These are phyloP conservation scores for Lepidonotus clava DNA, from an alignment of 2,888 invertebrate species.

Conservation along the genomic window DNA sequence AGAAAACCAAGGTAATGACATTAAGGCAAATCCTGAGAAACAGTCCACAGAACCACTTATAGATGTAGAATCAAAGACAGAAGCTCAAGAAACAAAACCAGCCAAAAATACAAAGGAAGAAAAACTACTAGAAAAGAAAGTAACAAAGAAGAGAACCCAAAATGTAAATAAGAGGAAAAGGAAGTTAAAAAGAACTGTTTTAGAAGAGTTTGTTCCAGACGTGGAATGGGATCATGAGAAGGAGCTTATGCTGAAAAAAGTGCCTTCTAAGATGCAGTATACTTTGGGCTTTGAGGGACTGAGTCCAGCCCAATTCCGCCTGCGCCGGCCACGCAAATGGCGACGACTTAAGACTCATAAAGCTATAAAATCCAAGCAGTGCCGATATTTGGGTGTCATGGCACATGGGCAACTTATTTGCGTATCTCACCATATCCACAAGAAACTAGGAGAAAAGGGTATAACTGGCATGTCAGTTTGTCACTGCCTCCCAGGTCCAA, in stretches of 20 bases:
- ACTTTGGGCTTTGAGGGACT: neutral
- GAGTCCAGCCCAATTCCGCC: neutral
- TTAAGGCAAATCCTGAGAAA: neutral
- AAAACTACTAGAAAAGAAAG: neutral
- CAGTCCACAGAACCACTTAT: too few relatives aligned
- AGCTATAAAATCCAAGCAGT: conserved; percentile 74
- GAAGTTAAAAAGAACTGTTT: neutral
- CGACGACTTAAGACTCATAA: conserved; percentile 68
- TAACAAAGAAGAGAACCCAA: neutral
- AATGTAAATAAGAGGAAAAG: neutral
- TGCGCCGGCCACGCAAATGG: conserved; percentile 59
- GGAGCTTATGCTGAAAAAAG: neutral
- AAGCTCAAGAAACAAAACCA: neutral
- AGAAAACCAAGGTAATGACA: neutral
- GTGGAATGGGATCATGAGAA: neutral
- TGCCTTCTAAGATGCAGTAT: neutral
- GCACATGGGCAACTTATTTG: conserved; percentile 69
- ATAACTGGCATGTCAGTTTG: neutral
- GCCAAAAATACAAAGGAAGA: neutral
- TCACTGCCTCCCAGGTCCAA: neutral
- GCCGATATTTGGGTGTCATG: conserved; percentile 69
- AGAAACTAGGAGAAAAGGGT: neutral
- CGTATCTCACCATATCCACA: conserved; percentile 69
- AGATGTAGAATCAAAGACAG: too few relatives aligned
- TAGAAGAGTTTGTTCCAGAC: too few relatives aligned